Evolutionary conservation across 2,888 invertebrate species (phyloP).

Genomic region (Esperia sulphurella): DNA sequence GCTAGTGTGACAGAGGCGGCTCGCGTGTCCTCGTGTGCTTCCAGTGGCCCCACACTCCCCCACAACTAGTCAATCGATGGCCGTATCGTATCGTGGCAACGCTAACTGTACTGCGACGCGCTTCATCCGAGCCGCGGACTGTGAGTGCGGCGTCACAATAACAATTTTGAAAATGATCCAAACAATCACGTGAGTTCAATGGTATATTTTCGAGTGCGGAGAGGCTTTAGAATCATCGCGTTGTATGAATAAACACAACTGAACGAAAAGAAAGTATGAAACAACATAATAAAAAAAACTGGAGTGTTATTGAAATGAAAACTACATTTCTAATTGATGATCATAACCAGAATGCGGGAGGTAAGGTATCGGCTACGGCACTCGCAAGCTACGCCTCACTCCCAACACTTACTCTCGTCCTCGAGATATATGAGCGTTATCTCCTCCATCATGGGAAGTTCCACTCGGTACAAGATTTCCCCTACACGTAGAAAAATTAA

Average conservation of each 20-base stretch:
- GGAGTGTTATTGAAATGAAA: conserved; percentile 78
- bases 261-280: conserved; percentile 62
- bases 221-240: conserved; percentile 70
- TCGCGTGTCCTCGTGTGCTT: conserved; percentile 69
- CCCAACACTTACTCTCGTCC: conserved; percentile 87
- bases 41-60: conserved; percentile 42
- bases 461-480: conserved; percentile 96
- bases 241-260: conserved; percentile 63
- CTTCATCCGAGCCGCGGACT: conserved; percentile 7
- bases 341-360: conserved; percentile 81
- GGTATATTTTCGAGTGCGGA: conserved; percentile 64
- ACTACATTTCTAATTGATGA: conserved; percentile 80
- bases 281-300: conserved; percentile 65
- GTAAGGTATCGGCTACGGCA: conserved; percentile 80
- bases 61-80: conserved; percentile 2
- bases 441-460: conserved; percentile 96
- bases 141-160: conserved; percentile 35
- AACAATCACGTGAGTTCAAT: conserved; percentile 59
- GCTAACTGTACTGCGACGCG: conserved; percentile 17
- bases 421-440: conserved; percentile 96
- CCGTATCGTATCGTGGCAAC: conserved; percentile 6
- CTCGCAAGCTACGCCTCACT: conserved; percentile 83
- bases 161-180: conserved; percentile 46
- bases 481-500: conserved; percentile 82
- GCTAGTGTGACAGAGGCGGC: conserved; percentile 42